These are phyloP conservation scores for Arenaria interpres DNA, from an alignment of 2,113 vertebrate species.

Conservation along the genomic window DNA sequence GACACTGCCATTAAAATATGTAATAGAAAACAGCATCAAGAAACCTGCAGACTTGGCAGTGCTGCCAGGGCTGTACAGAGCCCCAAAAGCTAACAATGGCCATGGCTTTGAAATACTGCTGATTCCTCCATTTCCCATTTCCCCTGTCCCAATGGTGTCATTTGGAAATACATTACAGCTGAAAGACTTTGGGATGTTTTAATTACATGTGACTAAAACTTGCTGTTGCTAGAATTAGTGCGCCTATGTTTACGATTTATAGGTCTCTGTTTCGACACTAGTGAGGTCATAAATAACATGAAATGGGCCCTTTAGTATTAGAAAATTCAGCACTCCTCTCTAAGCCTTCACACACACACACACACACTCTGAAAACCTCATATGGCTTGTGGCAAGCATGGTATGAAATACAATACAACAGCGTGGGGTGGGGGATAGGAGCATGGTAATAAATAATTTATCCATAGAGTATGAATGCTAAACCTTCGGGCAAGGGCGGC, in stretches of 20 bases:
- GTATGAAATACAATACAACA: conserved; percentile 61
- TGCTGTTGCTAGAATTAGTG: conserved; percentile 74
- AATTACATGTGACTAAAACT: conserved; percentile 80
- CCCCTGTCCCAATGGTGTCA: conserved; percentile 69
- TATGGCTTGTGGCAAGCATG: conserved; percentile 3
- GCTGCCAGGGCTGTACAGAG: background rate
- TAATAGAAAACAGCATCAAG: background rate
- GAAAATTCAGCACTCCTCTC: conserved; percentile 73
- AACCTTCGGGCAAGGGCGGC: conserved; percentile 28
- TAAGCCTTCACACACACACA: conserved; percentile 63
- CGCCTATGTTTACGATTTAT: conserved; percentile 75
- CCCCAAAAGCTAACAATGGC: conserved; percentile 41
- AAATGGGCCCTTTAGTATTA: conserved; percentile 78
- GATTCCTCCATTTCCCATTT: conserved; percentile 66
- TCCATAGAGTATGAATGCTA: background rate
- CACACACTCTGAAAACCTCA: background rate
- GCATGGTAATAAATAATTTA: conserved; percentile 60
- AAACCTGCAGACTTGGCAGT: conserved; percentile 23
- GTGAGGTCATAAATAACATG: conserved; percentile 74
- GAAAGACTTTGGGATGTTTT: conserved; percentile 82
- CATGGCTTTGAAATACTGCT: conserved; percentile 73
- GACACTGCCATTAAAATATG: background rate
- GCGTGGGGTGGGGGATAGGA: background rate
- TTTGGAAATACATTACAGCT: conserved; percentile 78
- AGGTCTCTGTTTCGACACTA: conserved; percentile 67